Base-by-base conservation (phyloP, 2,797 vertebrate species). In the Argentina silus region DNA sequence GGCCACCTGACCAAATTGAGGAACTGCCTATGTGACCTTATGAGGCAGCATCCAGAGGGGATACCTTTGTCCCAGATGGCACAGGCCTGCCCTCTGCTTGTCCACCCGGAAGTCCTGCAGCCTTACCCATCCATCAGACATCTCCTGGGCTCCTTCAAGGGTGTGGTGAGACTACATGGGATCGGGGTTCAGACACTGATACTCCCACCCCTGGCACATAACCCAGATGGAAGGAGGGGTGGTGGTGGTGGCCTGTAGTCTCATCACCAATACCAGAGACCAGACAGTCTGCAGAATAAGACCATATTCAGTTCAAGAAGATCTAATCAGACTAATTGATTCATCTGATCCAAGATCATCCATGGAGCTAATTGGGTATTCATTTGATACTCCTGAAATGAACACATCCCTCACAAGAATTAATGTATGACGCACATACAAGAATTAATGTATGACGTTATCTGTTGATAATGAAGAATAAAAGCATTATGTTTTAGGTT, bases 161-260 rank as follows among this genome's bases (percentile, higher is more conserved):
- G 57, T 19, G 75, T 86, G 19, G 75, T 85, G 44, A 42, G 0
- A 11, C 73, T 86, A 57, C 1, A 57, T 1, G 86, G 84, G 7
- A 3, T 82, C 0, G 81, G 84, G 7, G 78, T 83, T 50, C 86
- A 88, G 67, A 82, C 78, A 0, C 27, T 61, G 3, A 60, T 85
- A 43, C 7, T 73, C 50, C 76, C 82, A 12, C 27, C 50, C 23
- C 5, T 21, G 1, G n/a, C 3, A 55, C 50, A 36, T 7, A 6
- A n/a, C 19, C 47, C 23, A 9, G 14, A 56, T 42, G 27, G 27
- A 62, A 56, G 59, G n/a, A 68, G 57, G 60, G 11, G 56, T 27
- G 12, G 23, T 66, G 62, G 50, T 62, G 27, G 14, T 21, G n/a
- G 19, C 48, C 21, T 1, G 11, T 67, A 50, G 42, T 11, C 42